These are phyloP conservation scores for Poeciliopsis retropinna DNA, from an alignment of 2,113 vertebrate genomes.

Conservation along the genomic window DNA sequence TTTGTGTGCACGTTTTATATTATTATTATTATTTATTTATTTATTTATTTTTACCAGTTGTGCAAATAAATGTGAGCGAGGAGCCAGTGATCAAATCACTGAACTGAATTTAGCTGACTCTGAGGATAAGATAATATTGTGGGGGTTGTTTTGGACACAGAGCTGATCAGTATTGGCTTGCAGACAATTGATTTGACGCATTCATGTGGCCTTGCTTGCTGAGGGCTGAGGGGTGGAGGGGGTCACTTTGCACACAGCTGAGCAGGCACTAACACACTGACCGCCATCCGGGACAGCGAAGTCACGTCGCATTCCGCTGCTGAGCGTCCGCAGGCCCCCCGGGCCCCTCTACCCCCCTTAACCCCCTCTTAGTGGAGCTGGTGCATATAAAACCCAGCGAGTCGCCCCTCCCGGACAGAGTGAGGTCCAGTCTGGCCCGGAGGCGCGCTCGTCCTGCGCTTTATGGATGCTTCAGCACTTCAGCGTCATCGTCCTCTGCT, in stretches of 20 bases:
- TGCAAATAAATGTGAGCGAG: neutral
- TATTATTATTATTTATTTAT: too few relatives aligned
- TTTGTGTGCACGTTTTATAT: neutral
- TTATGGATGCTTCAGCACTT: constrained; percentile 74
- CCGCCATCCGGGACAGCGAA: constrained; percentile 38
- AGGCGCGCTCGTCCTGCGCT: constrained; percentile 60
- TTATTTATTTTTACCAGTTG: neutral
- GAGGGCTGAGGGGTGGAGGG: neutral
- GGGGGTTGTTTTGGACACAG: neutral
- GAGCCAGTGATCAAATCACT: constrained; percentile 9
- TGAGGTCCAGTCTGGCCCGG: constrained; percentile 54
- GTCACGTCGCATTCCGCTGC: constrained; percentile 35
- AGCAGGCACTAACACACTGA: constrained; percentile 20
- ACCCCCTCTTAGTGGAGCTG: constrained; percentile 40
- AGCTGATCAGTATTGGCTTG: constrained; percentile 4
- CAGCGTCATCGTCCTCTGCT: constrained; percentile 78
- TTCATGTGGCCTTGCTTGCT: constrained; percentile 6
- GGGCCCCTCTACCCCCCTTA: constrained; percentile 21
- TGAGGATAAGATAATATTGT: neutral
- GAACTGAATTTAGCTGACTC: neutral
- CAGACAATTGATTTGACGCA: neutral
- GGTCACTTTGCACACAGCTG: constrained; percentile 26
- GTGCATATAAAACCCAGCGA: constrained; percentile 64
- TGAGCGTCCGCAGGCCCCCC: constrained; percentile 19
- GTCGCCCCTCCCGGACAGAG: constrained; percentile 61